Evolutionary conservation across 1,140 invertebrate species (phyloP), one percentile per base, ranked within the genome.

Genomic region (Neotoxoptera formosana): DNA sequence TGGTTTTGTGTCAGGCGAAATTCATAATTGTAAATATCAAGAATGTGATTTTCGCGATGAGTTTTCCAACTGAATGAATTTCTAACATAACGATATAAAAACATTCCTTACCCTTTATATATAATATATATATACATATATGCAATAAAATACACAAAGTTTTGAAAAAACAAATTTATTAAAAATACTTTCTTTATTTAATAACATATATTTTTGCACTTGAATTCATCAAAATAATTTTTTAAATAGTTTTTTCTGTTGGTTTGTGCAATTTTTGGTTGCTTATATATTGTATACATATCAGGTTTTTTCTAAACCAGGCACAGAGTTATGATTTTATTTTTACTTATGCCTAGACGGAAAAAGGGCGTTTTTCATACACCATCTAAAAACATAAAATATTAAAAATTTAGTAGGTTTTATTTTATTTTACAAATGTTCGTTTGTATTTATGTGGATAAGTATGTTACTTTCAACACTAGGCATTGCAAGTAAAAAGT

Each of bases 61-160:
- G 53, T 90, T 90, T 90, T 90, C 51, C 88, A 41, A 41, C 41
- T 90, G 53, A 90, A 90, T 25, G 88, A 60, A 60, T 90, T 41
- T 56, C 34, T 21, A 90, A 90, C 51, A 41, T 7, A 20, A 45
- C 8, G 88, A 36, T 41, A 90, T 56, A 90, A 89, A 90, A 90
- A 60, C 51, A 90, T 90, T 56, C 88, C 34, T 8, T 41, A 23
- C 23, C 23, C n/a, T 17, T 76, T 30, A 51, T 67, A 67, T 67
- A 30, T 0, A 67, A 14, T 67, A n/a, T 67, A 11, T 56, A 56
- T 14, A 67, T 56, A 36, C n/a, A 30, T 56, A 41, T 25, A 30
- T 7, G 9, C n/a, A 36, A 53, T 89, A 36, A 90, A 60, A 90
- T 56, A 23, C 36, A 56, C 1, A 89, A 9, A 87, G 84, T 36